Conservation (phyloP, 2,888 invertebrate species). For the Yponomeuta cagnagella region DNA sequence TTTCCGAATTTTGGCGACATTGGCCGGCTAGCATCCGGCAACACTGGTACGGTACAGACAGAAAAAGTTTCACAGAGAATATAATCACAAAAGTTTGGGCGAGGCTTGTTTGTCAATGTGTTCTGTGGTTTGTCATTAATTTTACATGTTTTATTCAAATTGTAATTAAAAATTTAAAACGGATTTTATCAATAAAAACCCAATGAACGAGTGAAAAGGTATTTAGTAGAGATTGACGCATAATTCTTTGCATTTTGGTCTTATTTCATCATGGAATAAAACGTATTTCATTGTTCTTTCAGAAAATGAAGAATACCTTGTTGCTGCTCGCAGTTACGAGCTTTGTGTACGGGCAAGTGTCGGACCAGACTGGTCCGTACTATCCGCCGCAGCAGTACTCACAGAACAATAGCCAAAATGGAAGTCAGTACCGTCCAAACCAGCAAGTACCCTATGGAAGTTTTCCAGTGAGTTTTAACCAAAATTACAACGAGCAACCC, state of each 20-base stretch:
- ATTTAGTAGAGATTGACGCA: neutral
- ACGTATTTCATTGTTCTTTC: conserved; percentile 20
- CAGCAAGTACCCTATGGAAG: conserved; percentile 60
- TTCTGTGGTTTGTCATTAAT: conserved; percentile 36
- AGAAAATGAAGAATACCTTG: conserved; percentile 52
- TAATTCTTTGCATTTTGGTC: neutral
- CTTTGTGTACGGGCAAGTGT: conserved; percentile 48
- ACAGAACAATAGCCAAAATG: conserved; percentile 43
- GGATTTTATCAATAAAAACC: conserved; percentile 25
- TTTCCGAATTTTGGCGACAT: too few relatives aligned
- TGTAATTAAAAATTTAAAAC: conserved; percentile 34
- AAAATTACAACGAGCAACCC: conserved; percentile 46
- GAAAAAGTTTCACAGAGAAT: neutral
- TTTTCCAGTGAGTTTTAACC: conserved; percentile 59
- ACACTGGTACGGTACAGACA: neutral
- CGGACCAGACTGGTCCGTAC: conserved; percentile 39
- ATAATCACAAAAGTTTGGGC: neutral
- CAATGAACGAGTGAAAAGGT: conserved; percentile 26
- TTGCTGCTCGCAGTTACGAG: conserved; percentile 44
- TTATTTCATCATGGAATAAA: neutral
- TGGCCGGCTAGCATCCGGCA: too few relatives aligned
- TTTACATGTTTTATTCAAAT: conserved; percentile 30
- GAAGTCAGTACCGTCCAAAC: conserved; percentile 47
- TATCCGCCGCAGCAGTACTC: conserved; percentile 47
- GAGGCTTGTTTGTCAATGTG: conserved; percentile 34